These are phyloP conservation scores for Zaprionus ghesquierei DNA, from an alignment of 1,140 invertebrate genomes.

Conservation along the genomic window DNA sequence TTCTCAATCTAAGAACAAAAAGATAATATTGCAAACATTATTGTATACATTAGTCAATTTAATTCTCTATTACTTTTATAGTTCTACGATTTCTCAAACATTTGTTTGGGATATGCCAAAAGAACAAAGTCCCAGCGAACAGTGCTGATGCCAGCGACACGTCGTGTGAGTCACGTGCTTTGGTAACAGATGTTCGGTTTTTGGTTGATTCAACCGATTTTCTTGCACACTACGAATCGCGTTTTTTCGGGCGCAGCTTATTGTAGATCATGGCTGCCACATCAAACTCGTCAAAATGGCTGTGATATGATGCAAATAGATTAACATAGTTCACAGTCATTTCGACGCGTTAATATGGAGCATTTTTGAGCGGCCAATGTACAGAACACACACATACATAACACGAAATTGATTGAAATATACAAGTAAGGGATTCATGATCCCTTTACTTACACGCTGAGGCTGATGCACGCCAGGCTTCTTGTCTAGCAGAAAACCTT, in stretches of 20 bases:
- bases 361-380: not conserved
- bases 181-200: constrained; percentile 3
- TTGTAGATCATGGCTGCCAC: constrained; percentile 35
- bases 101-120: not conserved
- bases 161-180: not conserved
- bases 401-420: not conserved
- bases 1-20: constrained; percentile 89
- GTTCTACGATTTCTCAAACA: not conserved
- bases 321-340: constrained; percentile 79
- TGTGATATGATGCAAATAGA: constrained; percentile 72
- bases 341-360: constrained; percentile 68
- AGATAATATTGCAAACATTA: not conserved
- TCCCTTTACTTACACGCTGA: constrained; percentile 84
- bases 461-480: constrained; percentile 96
- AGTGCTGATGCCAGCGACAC: not conserved
- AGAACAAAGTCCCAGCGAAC: no score
- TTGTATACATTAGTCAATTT: not conserved
- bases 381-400: not conserved
- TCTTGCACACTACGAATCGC: not conserved
- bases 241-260: not conserved
- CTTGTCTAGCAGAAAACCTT: constrained; percentile 99
- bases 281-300: constrained; percentile 83
- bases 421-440: no score
- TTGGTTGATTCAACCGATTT: not conserved
- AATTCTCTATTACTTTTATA: not conserved